These are phyloP conservation scores for Oscheius sp. DNA, from an alignment of 2,888 invertebrate species.

Conservation along the genomic window DNA sequence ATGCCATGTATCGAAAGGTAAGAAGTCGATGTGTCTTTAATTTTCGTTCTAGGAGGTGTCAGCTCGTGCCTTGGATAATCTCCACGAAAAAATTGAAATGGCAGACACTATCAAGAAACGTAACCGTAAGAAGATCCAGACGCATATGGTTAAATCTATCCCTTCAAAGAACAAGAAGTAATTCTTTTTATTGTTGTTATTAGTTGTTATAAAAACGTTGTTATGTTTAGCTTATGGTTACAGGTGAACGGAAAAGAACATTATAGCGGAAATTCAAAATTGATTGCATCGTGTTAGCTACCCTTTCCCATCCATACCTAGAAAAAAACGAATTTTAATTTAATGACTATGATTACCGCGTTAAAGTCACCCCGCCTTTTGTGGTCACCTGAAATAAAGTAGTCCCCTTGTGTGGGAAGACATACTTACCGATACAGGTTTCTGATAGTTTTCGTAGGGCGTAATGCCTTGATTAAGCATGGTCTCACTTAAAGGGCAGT, in stretches of 20 bases:
- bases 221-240: conserved; percentile 10
- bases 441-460: conserved; percentile 29
- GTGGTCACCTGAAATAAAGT: conserved; percentile 31
- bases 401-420: neutral
- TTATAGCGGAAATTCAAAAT: conserved; percentile 40
- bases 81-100: conserved; percentile 43
- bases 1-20: conserved; percentile 21
- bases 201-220: neutral
- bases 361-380: conserved; percentile 34
- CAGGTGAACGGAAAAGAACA: conserved; percentile 33
- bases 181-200: too few species aligned
- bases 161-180: too few species aligned
- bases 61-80: conserved; percentile 45
- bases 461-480: conserved; percentile 26
- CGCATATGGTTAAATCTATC: too few species aligned
- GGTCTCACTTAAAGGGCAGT: conserved; percentile 34
- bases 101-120: conserved; percentile 44
- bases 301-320: conserved; percentile 35
- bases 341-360: neutral
- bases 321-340: too few species aligned
- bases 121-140: neutral
- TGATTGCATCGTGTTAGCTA: conserved; percentile 37
- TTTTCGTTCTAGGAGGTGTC: conserved; percentile 7
- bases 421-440: conserved; percentile 32
- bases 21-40: neutral